A percentile compares a stretch with the other conserved stretches of the same genome.
phyloP scores from a whole-genome alignment of 2,113 vertebrate species.

The Eclectus roratus region DNA sequence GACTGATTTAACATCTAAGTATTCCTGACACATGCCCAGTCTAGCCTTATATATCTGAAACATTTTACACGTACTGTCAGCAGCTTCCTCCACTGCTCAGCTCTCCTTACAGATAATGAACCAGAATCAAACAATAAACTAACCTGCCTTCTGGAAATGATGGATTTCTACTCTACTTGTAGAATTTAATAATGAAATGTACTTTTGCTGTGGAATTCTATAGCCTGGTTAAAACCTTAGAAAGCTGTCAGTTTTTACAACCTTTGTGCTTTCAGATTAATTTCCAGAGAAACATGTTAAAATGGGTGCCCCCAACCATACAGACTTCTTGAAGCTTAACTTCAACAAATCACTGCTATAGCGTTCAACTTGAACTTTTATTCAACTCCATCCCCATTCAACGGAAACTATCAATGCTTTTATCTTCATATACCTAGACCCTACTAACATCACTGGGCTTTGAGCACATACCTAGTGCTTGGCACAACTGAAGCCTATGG shows the following conservation, averaged over 20 bases:
- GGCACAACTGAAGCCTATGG: background rate
- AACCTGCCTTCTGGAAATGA: background rate
- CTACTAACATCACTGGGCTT: background rate
- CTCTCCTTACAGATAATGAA: background rate
- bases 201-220: background rate
- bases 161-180: background rate
- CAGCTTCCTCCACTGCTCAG: background rate
- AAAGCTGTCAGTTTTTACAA: background rate
- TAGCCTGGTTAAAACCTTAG: background rate
- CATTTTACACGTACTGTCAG: background rate
- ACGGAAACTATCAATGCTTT: background rate
- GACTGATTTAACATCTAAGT: background rate
- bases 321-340: background rate
- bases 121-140: background rate
- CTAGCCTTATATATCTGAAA: background rate
- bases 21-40: background rate
- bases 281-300: background rate
- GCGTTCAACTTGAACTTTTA: background rate
- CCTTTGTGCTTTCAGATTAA: background rate
- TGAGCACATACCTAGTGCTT: background rate
- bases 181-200: background rate
- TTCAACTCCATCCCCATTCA: background rate
- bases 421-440: background rate
- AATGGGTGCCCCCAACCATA: background rate
- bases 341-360: background rate